Percentiles rank a stretch among this genome's conserved stretches.
phyloP scores from a whole-genome alignment of 37 sponge, comb jelly and placozoan species.

The Crambe crambe region DNA sequence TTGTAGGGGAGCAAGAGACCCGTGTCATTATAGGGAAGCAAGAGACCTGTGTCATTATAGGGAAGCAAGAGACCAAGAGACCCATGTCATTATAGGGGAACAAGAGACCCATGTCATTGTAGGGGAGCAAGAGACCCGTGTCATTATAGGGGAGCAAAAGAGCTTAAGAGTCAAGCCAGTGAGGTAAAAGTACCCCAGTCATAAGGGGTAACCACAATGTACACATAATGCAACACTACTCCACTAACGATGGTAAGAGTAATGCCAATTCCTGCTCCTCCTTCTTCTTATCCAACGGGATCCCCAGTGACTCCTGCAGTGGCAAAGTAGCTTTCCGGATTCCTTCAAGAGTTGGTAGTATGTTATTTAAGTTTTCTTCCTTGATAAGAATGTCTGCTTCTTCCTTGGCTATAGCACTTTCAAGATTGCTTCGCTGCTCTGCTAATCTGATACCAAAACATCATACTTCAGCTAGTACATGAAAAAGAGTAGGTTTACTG shows the following conservation, averaged over 20 bases:
- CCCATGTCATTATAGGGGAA: too few relatives aligned
- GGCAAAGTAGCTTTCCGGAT: conserved; percentile 68
- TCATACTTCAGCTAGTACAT: background rate
- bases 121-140: too few relatives aligned
- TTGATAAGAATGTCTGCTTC: conserved; percentile 31
- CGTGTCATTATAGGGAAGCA: too few relatives aligned
- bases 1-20: too few relatives aligned
- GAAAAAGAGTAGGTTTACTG: conserved; percentile 28
- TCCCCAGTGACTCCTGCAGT: conserved; percentile 60
- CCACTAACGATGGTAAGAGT: conserved; percentile 60
- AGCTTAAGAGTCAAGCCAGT: too few relatives aligned
- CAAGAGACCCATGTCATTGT: too few relatives aligned
- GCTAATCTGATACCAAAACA: conserved; percentile 33
- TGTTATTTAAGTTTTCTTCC: conserved; percentile 43
- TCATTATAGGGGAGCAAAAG: too few relatives aligned
- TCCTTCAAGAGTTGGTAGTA: conserved; percentile 58
- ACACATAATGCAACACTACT: background rate
- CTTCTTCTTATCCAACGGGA: conserved; percentile 61
- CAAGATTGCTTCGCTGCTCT: conserved; percentile 25
- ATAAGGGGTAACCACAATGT: too few relatives aligned
- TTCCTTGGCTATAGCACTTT: conserved; percentile 12
- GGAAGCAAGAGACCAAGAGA: too few relatives aligned
- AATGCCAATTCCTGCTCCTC: conserved; percentile 52
- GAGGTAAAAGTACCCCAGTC: too few relatives aligned
- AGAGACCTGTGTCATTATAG: too few relatives aligned